Percentiles rank a stretch among this genome's conserved stretches.
phyloP scores from a whole-genome alignment of 2,888 invertebrate genomes.

The Heliconius hortense region DNA sequence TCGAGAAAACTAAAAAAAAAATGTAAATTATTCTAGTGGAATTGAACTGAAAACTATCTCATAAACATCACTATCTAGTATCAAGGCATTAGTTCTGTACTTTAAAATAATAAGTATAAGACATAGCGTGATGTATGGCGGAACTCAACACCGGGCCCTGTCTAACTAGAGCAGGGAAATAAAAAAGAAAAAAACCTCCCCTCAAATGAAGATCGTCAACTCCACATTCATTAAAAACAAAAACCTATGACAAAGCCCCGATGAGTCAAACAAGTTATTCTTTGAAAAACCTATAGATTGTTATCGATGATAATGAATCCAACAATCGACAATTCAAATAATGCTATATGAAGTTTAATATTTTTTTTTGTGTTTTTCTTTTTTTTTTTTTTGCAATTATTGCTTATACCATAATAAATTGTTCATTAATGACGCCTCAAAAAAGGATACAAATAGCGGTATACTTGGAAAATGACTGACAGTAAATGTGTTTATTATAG shows the following conservation, averaged over 20 bases:
- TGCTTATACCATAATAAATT: neutral
- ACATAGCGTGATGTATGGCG: neutral
- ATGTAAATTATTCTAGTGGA: too few species aligned
- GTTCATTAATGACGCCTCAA: neutral
- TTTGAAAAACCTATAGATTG: constrained; percentile 13
- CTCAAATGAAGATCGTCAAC: neutral
- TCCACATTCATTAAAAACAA: neutral
- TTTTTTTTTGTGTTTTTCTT: neutral
- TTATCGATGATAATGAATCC: constrained; percentile 3
- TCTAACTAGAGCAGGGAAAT: neutral
- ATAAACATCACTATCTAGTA: neutral
- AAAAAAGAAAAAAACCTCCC: neutral
- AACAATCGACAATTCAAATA: constrained; percentile 8
- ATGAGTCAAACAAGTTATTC: constrained; percentile 15
- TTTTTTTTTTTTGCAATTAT: neutral
- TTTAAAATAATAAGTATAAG: neutral
- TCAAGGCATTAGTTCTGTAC: neutral
- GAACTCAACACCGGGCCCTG: neutral
- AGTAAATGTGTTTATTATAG: neutral
- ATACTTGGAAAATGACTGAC: constrained; percentile 1
- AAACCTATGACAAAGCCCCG: constrained; percentile 6
- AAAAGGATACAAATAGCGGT: neutral
- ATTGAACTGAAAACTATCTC: too few species aligned
- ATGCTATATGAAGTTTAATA: neutral
- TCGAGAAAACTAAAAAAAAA: too few species aligned